Base-by-base conservation (phyloP, 2,888 invertebrate species). In the Lissonota sp. region DNA sequence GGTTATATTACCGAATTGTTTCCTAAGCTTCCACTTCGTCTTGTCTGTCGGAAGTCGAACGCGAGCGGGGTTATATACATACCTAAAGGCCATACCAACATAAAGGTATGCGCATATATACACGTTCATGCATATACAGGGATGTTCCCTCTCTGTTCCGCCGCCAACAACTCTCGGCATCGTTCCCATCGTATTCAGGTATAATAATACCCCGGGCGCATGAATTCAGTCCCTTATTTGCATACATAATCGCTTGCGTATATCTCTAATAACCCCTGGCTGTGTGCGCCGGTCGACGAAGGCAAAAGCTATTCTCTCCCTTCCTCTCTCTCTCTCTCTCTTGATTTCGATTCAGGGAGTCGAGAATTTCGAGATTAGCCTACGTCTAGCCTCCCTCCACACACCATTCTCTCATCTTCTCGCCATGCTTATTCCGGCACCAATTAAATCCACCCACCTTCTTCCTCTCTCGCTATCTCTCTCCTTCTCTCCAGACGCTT, bases 41-140 rank as follows among this genome's bases (percentile, higher is more conserved):
- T 86, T 87, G 84, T 80, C 84, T 85, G 87, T 84, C 88, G 87
- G 88, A 88, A 88, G 86, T 88, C 86, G 82, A 85, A 75, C 77
- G 58, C 67, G 55, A 44, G 46, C 51, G 71, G 67, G 80, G 16
- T 62, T 60, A 12, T 71, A 71, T 55, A 66, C 40, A 16, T 12
- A 39, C 14, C 51, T 60, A 76, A 51, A 51, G 46, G 55, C 69
- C 83, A 84, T 81, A 82, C 53, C 51, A 66, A 70, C 49, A 74
- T 58, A 53, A 58, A 26, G 26, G 26, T 26, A 26, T 26, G 8
- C 53, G 39, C 39, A 58, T 58, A 74, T 37, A n/a, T 60, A 44
- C 58, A 62, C 16, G 40, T 46, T 39, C 37, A 72, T 64, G 7
- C n/a, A 60, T 55, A 42, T 53, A 53, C 40, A 58, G 75, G 57